Evolutionary conservation across 1,140 invertebrate genomes (phyloP), one percentile per base, ranked within the genome.

Genomic region (Eupristina koningsbergeri): DNA sequence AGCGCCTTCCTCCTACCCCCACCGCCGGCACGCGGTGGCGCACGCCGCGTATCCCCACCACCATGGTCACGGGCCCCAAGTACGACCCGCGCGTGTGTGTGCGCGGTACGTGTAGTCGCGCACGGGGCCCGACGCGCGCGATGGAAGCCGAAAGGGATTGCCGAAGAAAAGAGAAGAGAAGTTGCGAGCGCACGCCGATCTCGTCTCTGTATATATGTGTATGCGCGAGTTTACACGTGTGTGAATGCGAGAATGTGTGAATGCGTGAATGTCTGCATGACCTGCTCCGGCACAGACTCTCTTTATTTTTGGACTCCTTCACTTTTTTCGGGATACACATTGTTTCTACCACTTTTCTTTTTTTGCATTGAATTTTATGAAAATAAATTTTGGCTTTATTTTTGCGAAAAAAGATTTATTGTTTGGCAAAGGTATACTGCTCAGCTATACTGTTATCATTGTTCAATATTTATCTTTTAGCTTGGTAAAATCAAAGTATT

Each of bases 1-100:
- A 78, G 75, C 82, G n/a, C 34, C 73, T 53, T 67, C 63, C 69
- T 63, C 45, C 74, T 58, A 77, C 63, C 81, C 81, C 75, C 64
- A 78, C 81, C 78, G 73, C 71, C n/a, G 47, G 61, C 26, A 47
- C 74, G 29, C 39, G 3, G 83, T 80, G 83, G 83, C 83, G 83
- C 83, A 73, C 83, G 83, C 83, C 83, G 45, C 78, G 71, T 17
- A 41, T 73, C 83, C 83, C 83, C 83, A 84, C 83, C 53, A 80
- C 73, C 17, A 3, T 5, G 19, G 2, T 3, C 53, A 3, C 53
- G 71, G 69, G 39, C 39, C 69, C 39, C 45, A 19, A 41, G 73
- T 39, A 7, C 31, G 36, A 76, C 58, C 73, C 61, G 31, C 81
- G 81, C 61, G 34, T 58, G 8, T 31, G 53, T 63, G 22, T 8